Evolutionary conservation across 1,140 invertebrate species (phyloP), one percentile per base, ranked within the genome.

Genomic region (Coelopa frigida): DNA sequence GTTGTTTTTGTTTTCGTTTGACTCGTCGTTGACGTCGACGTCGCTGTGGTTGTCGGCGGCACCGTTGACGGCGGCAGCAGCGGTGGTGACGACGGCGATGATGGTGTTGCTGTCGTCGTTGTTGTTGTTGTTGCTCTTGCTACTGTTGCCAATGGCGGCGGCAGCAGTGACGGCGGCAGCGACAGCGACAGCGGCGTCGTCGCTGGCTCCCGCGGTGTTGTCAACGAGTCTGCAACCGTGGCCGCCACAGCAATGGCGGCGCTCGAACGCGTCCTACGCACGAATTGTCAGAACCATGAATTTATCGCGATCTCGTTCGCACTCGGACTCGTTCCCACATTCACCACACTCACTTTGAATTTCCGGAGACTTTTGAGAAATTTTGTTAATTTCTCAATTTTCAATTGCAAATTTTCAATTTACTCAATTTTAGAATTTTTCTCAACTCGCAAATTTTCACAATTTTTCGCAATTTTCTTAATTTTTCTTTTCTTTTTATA

Each of bases 121-220:
- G 44, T 42, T 6, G 48, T 41, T 18, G 47, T 50, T 49, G 35
- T 29, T 49, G 17, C 42, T 49, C 18, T 50, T 53, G 24, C 44
- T 24, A 10, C 24, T 47, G 47, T 51, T 53, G 27, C 51, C 24
- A 32, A 21, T 43, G 8, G 22, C 22, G 7, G 15, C 22, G 31
- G 40, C 12, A 10, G 15, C 3, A 29, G 3, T 15, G 12, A 3
- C 23, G 17, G 7, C 24, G n/a, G 17, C 14, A 15, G 12, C 14
- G 15, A 17, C 39, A 24, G 8, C 23, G 24, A 0, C 0, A 14
- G 5, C 23, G 21, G 14, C 26, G 17, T n/a, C n/a, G n/a, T n/a
- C n/a, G n/a, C n/a, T n/a, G n/a, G n/a, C n/a, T n/a, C n/a, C n/a
- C n/a, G n/a, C n/a, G n/a, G n/a, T n/a, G n/a, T n/a, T n/a, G n/a